A percentile compares a stretch with the other conserved stretches of the same genome.
Conservation (phyloP, 2,797 vertebrate species). For the Bradypodion ventrale region DNA sequence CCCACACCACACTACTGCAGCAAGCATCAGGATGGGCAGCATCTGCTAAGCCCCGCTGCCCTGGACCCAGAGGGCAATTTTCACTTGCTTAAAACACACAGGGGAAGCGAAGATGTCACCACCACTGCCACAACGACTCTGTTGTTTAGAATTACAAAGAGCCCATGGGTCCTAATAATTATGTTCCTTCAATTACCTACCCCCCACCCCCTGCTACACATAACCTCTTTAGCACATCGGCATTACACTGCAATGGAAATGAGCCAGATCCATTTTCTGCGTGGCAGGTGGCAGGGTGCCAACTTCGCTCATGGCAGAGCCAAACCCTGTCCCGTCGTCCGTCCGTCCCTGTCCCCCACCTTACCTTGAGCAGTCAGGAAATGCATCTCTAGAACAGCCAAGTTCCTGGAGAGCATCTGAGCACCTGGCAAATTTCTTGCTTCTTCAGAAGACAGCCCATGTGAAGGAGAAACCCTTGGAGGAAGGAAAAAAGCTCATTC, state of each 20-base stretch:
- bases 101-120: background rate
- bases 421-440: conserved; percentile 8
- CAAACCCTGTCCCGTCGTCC: conserved; percentile 61
- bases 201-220: background rate
- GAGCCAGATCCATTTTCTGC: conserved; percentile 69
- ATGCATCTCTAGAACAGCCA: conserved; percentile 57
- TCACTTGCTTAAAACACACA: background rate
- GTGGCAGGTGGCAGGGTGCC: conserved; percentile 59
- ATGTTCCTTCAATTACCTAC: conserved; percentile 41
- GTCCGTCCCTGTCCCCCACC: background rate
- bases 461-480: conserved; percentile 49
- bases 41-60: background rate
- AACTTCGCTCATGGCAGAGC: conserved; percentile 63
- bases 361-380: conserved; percentile 64
- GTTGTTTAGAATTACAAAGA: conserved; percentile 39
- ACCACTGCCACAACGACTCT: background rate
- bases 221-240: background rate
- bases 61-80: background rate
- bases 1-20: background rate
- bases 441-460: background rate
- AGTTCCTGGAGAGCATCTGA: conserved; percentile 70
- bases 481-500: background rate
- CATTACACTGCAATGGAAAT: conserved; percentile 33
- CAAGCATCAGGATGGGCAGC: too few relatives aligned
- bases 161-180: conserved; percentile 36